A percentile compares a stretch with the other conserved stretches of the same genome.
Evolutionary conservation across 1,140 invertebrate genomes (phyloP).

Genomic region (Anoplophora glabripennis): DNA sequence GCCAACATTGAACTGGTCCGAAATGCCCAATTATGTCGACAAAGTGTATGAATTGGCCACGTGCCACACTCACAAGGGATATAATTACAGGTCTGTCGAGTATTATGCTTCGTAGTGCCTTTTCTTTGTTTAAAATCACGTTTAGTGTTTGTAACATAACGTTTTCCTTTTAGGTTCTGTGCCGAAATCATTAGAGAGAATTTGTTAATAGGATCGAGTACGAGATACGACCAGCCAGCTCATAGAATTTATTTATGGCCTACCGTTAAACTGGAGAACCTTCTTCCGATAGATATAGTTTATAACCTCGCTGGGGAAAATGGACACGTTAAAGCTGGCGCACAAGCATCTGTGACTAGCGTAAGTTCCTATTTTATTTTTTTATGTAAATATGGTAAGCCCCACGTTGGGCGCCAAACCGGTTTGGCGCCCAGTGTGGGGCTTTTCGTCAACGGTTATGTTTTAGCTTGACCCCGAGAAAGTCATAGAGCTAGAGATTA

Average conservation of each 20-base stretch:
- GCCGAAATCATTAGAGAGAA: slow-evolving; percentile 74
- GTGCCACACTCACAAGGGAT: slow-evolving; percentile 50
- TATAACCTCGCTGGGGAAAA: slow-evolving; percentile 57
- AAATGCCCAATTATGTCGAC: slow-evolving; percentile 59
- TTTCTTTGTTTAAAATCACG: slow-evolving; percentile 8
- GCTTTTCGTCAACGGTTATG: neutral
- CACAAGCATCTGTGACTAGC: slow-evolving; percentile 34
- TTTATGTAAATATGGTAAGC: neutral
- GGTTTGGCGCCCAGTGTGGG: too few species aligned
- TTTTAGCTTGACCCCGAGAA: slow-evolving; percentile 64
- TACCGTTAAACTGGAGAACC: slow-evolving; percentile 76
- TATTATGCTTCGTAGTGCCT: neutral
- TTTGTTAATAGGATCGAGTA: slow-evolving; percentile 66
- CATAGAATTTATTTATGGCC: slow-evolving; percentile 83
- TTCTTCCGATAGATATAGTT: slow-evolving; percentile 71
- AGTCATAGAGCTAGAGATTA: slow-evolving; percentile 68
- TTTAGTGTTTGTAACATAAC: neutral
- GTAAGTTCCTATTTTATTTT: slow-evolving; percentile 27
- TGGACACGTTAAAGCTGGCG: slow-evolving; percentile 60
- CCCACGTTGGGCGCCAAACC: too few species aligned
- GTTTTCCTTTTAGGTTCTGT: slow-evolving; percentile 65
- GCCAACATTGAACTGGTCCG: slow-evolving; percentile 63
- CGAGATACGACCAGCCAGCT: slow-evolving; percentile 62
- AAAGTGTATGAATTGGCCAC: slow-evolving; percentile 53
- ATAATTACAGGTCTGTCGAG: slow-evolving; percentile 45